A percentile compares a stretch with the other conserved stretches of the same genome.
Evolutionary conservation across 30 jellyfish, hydroid and myxozoan species (phyloP).

Genomic region (Aurelia aurita complex sp. Pacific): DNA sequence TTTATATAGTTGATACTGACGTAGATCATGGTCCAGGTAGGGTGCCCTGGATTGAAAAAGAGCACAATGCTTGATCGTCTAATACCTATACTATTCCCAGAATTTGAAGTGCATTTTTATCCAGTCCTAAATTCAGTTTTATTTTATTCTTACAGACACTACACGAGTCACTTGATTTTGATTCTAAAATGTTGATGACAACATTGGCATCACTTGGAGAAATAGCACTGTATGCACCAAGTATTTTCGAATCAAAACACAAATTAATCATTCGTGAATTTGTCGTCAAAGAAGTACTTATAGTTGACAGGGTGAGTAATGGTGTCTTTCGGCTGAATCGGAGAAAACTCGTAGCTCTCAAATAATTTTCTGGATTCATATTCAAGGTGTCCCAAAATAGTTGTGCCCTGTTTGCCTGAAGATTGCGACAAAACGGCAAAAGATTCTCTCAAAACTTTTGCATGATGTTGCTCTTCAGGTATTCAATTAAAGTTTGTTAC

Average conservation of each 20-base stretch:
- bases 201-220: constrained; percentile 93
- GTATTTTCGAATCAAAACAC: constrained; percentile 78
- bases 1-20: too few species aligned
- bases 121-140: not conserved
- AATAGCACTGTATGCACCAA: constrained; percentile 81
- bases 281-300: constrained; percentile 82
- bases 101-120: not conserved
- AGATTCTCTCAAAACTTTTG: too few species aligned
- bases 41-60: too few species aligned
- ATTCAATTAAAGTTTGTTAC: too few species aligned
- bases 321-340: not conserved
- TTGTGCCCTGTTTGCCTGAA: too few species aligned
- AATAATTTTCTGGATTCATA: too few species aligned
- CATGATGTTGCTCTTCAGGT: too few species aligned
- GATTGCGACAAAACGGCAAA: too few species aligned
- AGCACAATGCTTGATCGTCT: not conserved
- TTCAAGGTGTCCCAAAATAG: too few species aligned
- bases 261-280: constrained; percentile 74
- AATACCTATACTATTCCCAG: not conserved
- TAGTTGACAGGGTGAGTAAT: constrained; percentile 83
- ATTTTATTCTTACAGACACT: constrained; percentile 49
- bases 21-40: too few species aligned
- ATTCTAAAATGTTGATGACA: constrained; percentile 60
- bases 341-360: too few species aligned
- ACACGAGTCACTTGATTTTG: constrained; percentile 53